Conservation (phyloP, 2,113 vertebrate genomes). For the Leptocoma aspasia region DNA sequence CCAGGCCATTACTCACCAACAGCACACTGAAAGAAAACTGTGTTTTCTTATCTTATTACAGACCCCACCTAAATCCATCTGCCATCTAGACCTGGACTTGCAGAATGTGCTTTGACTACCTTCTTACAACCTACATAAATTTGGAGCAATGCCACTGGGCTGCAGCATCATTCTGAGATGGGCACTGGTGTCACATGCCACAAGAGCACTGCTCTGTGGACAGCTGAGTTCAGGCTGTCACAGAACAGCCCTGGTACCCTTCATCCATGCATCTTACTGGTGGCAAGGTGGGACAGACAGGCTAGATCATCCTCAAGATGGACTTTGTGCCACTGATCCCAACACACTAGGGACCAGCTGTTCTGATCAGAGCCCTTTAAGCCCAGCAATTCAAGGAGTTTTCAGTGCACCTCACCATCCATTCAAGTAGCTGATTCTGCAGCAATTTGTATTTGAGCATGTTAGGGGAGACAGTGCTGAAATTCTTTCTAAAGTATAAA, state of each 20-base stretch:
- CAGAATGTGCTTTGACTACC: not conserved
- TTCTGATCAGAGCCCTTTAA: not conserved
- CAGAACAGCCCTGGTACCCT: not conserved
- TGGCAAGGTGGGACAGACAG: not conserved
- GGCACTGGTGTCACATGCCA: not conserved
- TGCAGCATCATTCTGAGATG: not conserved
- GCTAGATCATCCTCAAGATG: not conserved
- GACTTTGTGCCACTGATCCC: not conserved
- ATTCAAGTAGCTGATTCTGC: fast-evolving
- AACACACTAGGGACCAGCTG: not conserved
- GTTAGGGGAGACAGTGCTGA: not conserved
- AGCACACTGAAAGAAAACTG: not conserved
- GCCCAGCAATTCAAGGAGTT: not conserved
- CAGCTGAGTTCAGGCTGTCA: not conserved
- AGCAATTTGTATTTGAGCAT: not conserved
- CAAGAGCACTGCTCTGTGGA: not conserved
- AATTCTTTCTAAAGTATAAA: not conserved
- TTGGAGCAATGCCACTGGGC: not conserved
- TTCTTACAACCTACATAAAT: not conserved
- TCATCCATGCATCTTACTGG: not conserved
- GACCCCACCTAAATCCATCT: not conserved
- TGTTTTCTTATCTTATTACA: not conserved
- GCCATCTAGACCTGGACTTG: not conserved
- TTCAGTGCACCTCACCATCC: not conserved
- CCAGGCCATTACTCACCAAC: not conserved